These are phyloP conservation scores for Hippocampus kuda DNA, from an alignment of 2,797 vertebrate species.

Conservation along the genomic window DNA sequence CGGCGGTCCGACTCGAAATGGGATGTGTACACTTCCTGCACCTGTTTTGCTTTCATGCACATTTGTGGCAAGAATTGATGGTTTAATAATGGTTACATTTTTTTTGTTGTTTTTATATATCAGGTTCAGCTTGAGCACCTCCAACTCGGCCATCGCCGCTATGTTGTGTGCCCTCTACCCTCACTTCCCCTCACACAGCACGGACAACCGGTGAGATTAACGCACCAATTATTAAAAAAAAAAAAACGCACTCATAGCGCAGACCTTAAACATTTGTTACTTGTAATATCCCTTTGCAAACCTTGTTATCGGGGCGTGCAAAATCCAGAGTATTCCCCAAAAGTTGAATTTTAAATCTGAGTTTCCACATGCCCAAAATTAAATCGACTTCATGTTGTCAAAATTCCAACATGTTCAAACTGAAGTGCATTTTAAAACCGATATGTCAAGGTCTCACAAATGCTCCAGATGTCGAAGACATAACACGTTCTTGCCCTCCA, in stretches of 20 bases:
- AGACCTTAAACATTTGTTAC: background rate
- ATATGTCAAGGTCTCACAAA: background rate
- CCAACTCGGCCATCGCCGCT: conserved; percentile 91
- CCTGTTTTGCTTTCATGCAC: background rate
- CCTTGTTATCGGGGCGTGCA: no score
- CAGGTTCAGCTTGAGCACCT: conserved; percentile 92
- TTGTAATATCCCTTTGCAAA: background rate
- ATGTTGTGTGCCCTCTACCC: conserved; percentile 94
- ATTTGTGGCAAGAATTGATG: background rate
- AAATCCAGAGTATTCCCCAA: no score
- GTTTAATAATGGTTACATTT: background rate
- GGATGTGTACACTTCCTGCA: no score
- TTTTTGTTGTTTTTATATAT: conserved; percentile 9
- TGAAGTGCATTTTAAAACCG: background rate
- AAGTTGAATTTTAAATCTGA: no score
- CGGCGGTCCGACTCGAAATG: background rate
- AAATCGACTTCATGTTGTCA: no score
- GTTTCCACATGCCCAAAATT: no score
- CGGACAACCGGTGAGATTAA: conserved; percentile 84
- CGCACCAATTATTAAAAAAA: background rate
- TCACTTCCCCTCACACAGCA: conserved; percentile 94
- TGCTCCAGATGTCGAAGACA: background rate
- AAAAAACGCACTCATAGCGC: background rate
- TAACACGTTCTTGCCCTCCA: background rate
- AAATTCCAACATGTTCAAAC: no score